Base-by-base conservation (phyloP, 2,797 vertebrate genomes). In the Sardinella longiceps region DNA sequence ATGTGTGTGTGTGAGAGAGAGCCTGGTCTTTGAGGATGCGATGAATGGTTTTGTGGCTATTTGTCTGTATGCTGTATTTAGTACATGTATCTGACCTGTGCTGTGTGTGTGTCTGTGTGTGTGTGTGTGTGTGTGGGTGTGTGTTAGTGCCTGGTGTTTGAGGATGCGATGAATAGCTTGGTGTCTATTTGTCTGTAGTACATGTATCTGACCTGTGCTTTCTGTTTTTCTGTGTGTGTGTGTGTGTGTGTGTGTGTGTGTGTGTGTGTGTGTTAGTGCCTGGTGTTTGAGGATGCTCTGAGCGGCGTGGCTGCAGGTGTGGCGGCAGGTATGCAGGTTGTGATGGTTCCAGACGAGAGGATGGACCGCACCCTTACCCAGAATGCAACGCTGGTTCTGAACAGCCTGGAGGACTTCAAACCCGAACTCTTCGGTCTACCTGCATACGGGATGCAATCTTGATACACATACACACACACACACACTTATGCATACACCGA, bases 271-370 rank as follows among this genome's bases (percentile, higher is more conserved):
- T 33, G 28, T 70, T 33, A 99, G 97, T 98, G 97, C 87, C 91
- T 98, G 89, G 97, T 99, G 84, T 98, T 99, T 88, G 98, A 98
- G 92, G 97, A 98, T 20, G 95, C 97, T 15, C 97, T 97, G 66
- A 96, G 95, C 1, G 97, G 97, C 0, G 96, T 98, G 46, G 93
- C 92, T 89, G 97, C 95, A 0, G 96, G 93, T 0, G 87, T 96
- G 66, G 94, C 94, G 0, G 97, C 97, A 0, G 96, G 96, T 28
- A 98, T 99, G 98, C 98, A 99, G 93, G 98, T 95, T 33, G 96
- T 98, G 88, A 98, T 98, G 97, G 93, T 99, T 85, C 97, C 98
- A 0, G 97, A 99, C 77, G 89, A 93, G 86, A 95, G 97, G 66
- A 88, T 99, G 88, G 92, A 94, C 88, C 91, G 85, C 1, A 84